Evolutionary conservation across 2,797 vertebrate genomes (phyloP).

Genomic region (Tenualosa thibaudeaui): DNA sequence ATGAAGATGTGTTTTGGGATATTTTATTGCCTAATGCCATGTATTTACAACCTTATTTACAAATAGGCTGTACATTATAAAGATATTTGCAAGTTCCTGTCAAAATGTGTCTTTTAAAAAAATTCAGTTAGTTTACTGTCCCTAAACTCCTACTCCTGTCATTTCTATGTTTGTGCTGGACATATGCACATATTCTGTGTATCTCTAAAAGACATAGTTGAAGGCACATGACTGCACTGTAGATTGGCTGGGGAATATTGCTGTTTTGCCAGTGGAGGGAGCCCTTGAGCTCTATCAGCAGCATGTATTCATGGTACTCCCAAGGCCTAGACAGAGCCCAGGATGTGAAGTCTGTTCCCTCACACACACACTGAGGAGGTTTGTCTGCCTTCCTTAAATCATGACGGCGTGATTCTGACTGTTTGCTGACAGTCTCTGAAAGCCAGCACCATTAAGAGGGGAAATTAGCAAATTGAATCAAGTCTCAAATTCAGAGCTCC

Average conservation of each 20-base stretch:
- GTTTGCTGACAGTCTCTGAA: not conserved
- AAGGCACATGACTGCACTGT: not conserved
- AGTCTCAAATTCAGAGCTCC: not conserved
- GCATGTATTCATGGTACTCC: not conserved
- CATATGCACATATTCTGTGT: not conserved
- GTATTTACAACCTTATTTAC: not conserved
- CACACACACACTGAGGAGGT: not conserved
- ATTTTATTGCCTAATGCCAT: no score
- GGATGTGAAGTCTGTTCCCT: not conserved
- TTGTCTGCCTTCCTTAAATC: not conserved
- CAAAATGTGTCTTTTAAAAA: not conserved
- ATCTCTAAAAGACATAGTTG: not conserved
- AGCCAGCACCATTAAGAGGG: not conserved
- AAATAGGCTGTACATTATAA: no score
- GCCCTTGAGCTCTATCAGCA: not conserved
- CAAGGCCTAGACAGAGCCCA: not conserved
- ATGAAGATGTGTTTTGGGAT: no score
- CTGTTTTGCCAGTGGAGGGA: not conserved
- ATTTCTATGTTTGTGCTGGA: not conserved
- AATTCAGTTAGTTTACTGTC: not conserved
- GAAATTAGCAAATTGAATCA: conserved; percentile 3
- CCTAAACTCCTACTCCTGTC: not conserved
- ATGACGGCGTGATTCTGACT: not conserved
- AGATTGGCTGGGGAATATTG: not conserved
- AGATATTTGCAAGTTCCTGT: no score